These are phyloP conservation scores for Xiphorhynchus elegans DNA, from an alignment of 2,113 vertebrate species.

Conservation along the genomic window DNA sequence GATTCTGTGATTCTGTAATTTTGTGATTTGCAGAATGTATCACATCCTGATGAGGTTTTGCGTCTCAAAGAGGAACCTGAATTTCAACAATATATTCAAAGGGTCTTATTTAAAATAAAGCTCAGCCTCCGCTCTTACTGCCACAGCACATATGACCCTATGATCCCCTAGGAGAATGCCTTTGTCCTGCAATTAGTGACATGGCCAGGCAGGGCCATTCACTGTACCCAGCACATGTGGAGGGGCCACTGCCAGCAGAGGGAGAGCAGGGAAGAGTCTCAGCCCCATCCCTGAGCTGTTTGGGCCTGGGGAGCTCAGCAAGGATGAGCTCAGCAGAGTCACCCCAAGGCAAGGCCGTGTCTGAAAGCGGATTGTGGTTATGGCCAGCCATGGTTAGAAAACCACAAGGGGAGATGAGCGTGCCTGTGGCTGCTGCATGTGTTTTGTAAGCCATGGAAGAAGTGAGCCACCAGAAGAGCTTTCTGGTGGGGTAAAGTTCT, in stretches of 20 bases:
- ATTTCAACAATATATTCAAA: neutral
- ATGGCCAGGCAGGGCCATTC: neutral
- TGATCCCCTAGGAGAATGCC: neutral
- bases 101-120: neutral
- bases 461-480: neutral
- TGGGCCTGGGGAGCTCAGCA: neutral
- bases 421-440: neutral
- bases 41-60: neutral
- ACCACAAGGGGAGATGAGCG: accelerated
- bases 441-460: neutral
- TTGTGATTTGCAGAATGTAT: neutral
- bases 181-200: neutral
- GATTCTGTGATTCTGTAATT: neutral
- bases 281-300: neutral
- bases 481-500: neutral
- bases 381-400: accelerated
- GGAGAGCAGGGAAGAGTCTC: neutral
- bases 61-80: neutral
- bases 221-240: neutral
- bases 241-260: neutral
- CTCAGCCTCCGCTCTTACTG: neutral
- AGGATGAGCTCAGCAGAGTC: neutral
- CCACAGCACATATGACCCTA: accelerated
- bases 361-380: neutral
- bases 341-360: too few relatives aligned